Conservation (phyloP, 2,113 vertebrate genomes). For the Nicator chloris region DNA sequence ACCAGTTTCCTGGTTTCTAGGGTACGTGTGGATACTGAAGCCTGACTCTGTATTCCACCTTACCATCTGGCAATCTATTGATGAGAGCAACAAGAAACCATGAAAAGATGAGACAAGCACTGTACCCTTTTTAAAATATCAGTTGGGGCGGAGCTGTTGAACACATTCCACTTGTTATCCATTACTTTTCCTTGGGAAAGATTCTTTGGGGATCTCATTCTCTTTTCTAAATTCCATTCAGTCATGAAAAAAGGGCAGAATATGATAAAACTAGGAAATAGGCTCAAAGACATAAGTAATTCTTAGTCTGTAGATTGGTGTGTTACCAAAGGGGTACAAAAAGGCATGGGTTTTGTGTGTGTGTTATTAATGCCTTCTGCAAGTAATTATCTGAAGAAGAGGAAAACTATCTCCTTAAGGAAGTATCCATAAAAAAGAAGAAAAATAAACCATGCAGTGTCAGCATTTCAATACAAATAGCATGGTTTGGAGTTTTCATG, state of each 20-base stretch:
- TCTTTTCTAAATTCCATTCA: not conserved
- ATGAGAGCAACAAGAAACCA: not conserved
- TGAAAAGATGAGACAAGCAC: not conserved
- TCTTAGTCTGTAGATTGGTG: not conserved
- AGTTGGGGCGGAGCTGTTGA: not conserved
- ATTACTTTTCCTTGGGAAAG: not conserved
- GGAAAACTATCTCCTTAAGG: not conserved
- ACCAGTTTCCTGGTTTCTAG: not conserved
- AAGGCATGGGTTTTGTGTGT: not conserved
- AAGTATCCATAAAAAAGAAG: not conserved
- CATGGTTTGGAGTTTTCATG: not conserved
- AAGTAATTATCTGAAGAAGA: not conserved
- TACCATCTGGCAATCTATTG: not conserved
- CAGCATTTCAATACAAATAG: slow-evolving; percentile 25
- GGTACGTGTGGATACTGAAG: not conserved
- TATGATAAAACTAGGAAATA: not conserved
- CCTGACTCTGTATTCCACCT: not conserved
- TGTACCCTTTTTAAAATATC: not conserved
- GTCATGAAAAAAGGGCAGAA: not conserved
- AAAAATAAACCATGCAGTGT: slow-evolving; percentile 16
- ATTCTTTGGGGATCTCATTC: not conserved
- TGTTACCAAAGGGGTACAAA: not conserved
- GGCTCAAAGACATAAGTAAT: not conserved
- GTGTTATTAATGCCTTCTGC: not conserved
- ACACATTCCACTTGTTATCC: not conserved